These are phyloP conservation scores for Semotilus atromaculatus DNA, from an alignment of 2,797 vertebrate genomes.

Conservation along the genomic window DNA sequence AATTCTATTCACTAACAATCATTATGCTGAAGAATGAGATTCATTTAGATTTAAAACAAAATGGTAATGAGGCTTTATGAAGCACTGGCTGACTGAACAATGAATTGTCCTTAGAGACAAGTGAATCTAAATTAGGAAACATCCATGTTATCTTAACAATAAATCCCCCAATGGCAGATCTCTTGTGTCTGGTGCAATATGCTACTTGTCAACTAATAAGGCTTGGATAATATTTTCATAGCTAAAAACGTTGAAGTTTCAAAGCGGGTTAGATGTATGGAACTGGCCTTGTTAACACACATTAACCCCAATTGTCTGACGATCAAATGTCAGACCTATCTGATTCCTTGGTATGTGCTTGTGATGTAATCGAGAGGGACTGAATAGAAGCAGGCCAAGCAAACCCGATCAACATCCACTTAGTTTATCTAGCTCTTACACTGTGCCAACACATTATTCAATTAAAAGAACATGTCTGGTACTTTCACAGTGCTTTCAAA, in stretches of 20 bases:
- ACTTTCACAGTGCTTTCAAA: neutral
- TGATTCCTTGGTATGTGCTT: slow-evolving; percentile 30
- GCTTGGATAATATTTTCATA: neutral
- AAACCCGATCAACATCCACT: slow-evolving; percentile 45
- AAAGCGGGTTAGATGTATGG: neutral
- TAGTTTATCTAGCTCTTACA: slow-evolving; percentile 12
- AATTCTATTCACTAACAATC: neutral
- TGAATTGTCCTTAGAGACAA: slow-evolving; percentile 9
- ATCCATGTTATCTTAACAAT: slow-evolving; percentile 11
- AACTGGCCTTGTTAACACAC: neutral
- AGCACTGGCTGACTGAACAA: slow-evolving; percentile 3
- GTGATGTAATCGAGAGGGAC: slow-evolving; percentile 46
- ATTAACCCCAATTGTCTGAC: slow-evolving; percentile 34
- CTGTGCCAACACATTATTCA: slow-evolving; percentile 13
- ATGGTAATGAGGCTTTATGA: neutral
- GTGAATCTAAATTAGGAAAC: slow-evolving; percentile 22
- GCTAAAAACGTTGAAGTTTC: neutral
- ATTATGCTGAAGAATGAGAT: neutral
- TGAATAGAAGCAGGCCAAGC: slow-evolving; percentile 50
- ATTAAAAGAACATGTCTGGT: slow-evolving; percentile 6
- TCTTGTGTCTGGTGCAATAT: slow-evolving; percentile 4
- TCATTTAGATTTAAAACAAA: neutral
- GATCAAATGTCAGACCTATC: slow-evolving; percentile 21
- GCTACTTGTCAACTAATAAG: neutral
- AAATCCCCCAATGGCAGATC: neutral